Evolutionary conservation across 37 sponge, comb jelly and placozoan species (phyloP), one percentile per base, ranked within the genome.

Genomic region (Ianthella basta): DNA sequence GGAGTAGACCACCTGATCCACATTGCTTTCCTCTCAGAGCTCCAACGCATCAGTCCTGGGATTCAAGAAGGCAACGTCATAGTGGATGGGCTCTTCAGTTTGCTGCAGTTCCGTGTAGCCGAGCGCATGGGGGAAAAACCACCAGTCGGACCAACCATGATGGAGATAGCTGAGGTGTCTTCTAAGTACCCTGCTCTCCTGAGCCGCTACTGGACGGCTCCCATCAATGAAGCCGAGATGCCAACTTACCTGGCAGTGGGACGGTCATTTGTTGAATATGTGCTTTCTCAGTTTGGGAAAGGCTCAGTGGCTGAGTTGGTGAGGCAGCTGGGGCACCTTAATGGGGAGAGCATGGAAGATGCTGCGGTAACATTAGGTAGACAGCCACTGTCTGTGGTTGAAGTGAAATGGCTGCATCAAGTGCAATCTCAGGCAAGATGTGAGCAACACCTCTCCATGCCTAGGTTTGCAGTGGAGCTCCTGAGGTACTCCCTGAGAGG

Each of bases 21-120:
- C 19, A 34, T 69, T n/a, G 78, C 53, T 2, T 75, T 75, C 25
- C 20, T 75, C 13, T 75, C 78, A 36, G 54, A 75, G 78, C 78
- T 75, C 21, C 78, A 75, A 20, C 24, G n/a, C 20, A 75, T 75
- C 54, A 4, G 78, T 41, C 54, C 78, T 14, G 78, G 78, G 37
- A 41, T 75, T 16, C 78, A 75, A 41, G 37, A 21, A 24, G 53
- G 53, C n/a, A 75, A 50, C 53, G 16, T 75, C 20, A 21, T 75
- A 4, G 25, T 75, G 24, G 78, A 75, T 75, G 78, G 78, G 16
- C 78, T 75, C 53, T 75, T 75, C 78, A 53, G 24, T 41, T 41
- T 21, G 32, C 23, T 36, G 18, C 54, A 40, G 38, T 20, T 50
- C 16, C 37, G 38, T 39, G 16, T 50, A 41, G 21, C 21, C 21